Percentiles rank a stretch among this genome's conserved stretches.
Evolutionary conservation across 2,888 invertebrate genomes (phyloP).

Genomic region (Scaptomyza caliginosa): DNA sequence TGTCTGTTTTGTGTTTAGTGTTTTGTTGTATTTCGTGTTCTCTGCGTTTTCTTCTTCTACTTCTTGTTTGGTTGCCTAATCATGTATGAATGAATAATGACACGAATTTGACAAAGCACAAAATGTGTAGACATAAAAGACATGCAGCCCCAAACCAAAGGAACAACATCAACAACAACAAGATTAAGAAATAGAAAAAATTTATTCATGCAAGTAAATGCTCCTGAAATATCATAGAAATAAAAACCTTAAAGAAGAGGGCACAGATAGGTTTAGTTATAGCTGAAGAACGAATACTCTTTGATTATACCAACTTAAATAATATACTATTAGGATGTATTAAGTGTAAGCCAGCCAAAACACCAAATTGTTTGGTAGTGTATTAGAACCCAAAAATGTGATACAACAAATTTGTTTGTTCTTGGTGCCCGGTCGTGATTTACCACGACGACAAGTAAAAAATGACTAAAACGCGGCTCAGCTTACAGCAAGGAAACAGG

Average conservation of each 20-base stretch:
- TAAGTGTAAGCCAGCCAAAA: too few relatives aligned
- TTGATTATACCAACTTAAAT: too few relatives aligned
- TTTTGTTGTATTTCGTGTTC: constrained; percentile 23
- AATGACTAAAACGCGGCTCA: constrained; percentile 43
- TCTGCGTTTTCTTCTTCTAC: constrained; percentile 1
- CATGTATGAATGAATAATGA: constrained; percentile 81
- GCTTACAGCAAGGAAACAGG: constrained; percentile 43
- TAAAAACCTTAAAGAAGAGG: constrained; percentile 18
- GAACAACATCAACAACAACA: not conserved
- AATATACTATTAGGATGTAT: too few relatives aligned
- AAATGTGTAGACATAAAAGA: constrained; percentile 61
- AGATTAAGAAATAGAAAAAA: constrained; percentile 33
- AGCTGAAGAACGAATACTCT: constrained; percentile 6
- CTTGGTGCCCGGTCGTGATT: constrained; percentile 51
- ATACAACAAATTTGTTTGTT: constrained; percentile 52
- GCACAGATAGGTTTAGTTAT: not conserved
- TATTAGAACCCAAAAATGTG: constrained; percentile 18
- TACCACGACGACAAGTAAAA: constrained; percentile 65
- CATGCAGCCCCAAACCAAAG: constrained; percentile 38
- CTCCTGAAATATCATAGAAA: constrained; percentile 38
- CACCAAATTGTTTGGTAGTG: not conserved
- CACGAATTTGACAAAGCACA: constrained; percentile 77
- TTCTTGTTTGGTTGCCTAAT: constrained; percentile 60
- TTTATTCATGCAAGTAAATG: constrained; percentile 77
- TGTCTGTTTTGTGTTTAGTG: constrained; percentile 30